A percentile compares a stretch with the other conserved stretches of the same genome.
Evolutionary conservation across 1,140 invertebrate genomes (phyloP).

Genomic region (Neocloeon triangulifer): DNA sequence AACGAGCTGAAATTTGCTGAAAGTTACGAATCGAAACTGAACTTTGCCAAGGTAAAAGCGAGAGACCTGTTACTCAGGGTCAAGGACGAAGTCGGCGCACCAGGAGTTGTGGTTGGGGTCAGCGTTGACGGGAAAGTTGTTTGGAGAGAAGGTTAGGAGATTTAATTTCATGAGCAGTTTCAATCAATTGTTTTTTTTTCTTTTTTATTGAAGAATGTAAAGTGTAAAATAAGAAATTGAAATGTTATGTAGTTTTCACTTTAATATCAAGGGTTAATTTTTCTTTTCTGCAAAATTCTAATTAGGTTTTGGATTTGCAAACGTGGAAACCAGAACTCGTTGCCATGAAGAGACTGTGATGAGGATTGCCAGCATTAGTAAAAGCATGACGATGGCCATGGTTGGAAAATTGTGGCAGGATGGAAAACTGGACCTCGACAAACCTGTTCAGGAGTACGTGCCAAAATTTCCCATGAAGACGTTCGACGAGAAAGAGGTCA

Average conservation of each 20-base stretch:
- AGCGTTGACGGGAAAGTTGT: slow-evolving; percentile 25
- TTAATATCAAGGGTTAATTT: too few species aligned
- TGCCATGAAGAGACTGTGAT: slow-evolving; percentile 27
- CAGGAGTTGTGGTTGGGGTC: slow-evolving; percentile 28
- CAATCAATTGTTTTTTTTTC: background rate
- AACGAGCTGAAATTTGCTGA: too few species aligned
- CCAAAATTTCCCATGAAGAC: slow-evolving; percentile 27
- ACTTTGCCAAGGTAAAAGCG: background rate
- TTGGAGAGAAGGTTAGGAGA: slow-evolving; percentile 19
- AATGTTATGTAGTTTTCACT: too few species aligned
- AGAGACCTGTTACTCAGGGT: slow-evolving; percentile 10
- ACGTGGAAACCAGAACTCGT: slow-evolving; percentile 28
- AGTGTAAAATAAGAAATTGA: too few species aligned
- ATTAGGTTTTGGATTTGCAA: slow-evolving; percentile 30
- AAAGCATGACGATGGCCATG: slow-evolving; percentile 28
- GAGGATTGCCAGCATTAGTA: slow-evolving; percentile 39
- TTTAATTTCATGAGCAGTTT: background rate
- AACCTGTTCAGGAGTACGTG: slow-evolving; percentile 27
- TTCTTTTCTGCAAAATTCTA: too few species aligned
- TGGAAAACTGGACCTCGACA: slow-evolving; percentile 30
- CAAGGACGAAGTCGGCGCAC: slow-evolving; percentile 19
- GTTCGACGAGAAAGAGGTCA: slow-evolving; percentile 19
- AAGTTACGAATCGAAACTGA: background rate
- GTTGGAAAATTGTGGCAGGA: slow-evolving; percentile 28
- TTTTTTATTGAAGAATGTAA: slow-evolving; percentile 1